A percentile compares a stretch with the other conserved stretches of the same genome.
Evolutionary conservation across 2,113 vertebrate genomes (phyloP).

Genomic region (Bos indicus): DNA sequence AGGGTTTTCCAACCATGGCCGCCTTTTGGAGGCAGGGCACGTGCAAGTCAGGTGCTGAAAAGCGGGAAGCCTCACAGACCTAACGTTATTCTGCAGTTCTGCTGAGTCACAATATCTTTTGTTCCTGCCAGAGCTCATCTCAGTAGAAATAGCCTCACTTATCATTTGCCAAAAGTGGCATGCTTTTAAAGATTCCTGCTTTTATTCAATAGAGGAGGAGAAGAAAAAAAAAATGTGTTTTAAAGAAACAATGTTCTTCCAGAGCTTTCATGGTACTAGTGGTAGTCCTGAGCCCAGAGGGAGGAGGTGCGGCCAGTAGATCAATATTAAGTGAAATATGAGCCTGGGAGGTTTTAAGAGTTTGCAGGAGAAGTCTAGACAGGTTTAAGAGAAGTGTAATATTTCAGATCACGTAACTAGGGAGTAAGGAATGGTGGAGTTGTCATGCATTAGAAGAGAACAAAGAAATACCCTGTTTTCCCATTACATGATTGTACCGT

Average conservation of each 20-base stretch:
- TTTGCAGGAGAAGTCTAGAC: background rate
- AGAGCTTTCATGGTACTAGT: background rate
- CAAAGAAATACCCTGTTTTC: background rate
- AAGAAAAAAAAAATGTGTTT: background rate
- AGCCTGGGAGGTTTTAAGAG: background rate
- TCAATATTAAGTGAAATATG: background rate
- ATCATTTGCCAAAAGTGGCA: background rate
- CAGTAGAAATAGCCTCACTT: background rate
- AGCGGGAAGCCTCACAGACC: background rate
- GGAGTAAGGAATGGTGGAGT: background rate
- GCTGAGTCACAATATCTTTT: background rate
- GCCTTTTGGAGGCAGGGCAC: background rate
- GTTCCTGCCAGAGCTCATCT: background rate
- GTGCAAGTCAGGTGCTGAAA: background rate
- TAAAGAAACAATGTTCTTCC: background rate
- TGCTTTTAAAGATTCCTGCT: conserved; percentile 6
- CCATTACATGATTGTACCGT: background rate
- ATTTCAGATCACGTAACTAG: background rate
- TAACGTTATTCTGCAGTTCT: background rate
- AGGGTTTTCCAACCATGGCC: background rate
- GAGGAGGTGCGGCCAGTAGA: background rate
- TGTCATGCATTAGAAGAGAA: background rate
- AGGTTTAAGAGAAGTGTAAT: background rate
- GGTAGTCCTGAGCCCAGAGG: background rate
- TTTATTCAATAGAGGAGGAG: background rate